A percentile compares a stretch with the other conserved stretches of the same genome.
phyloP scores from a whole-genome alignment of 1,140 invertebrate genomes.

The Platorchestia sp. region DNA sequence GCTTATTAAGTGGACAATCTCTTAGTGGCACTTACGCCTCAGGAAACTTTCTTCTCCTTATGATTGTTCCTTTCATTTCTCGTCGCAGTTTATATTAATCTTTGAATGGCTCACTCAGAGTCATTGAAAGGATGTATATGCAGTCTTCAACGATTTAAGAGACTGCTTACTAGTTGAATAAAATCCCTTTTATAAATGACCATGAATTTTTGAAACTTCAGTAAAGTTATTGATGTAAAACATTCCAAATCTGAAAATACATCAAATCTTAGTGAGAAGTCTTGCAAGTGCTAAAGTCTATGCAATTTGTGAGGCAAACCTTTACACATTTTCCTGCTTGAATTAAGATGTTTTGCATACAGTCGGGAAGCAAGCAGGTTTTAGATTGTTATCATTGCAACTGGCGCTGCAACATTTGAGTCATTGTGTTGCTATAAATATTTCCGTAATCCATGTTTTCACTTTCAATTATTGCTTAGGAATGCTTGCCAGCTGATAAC shows the following conservation, averaged over 20 bases:
- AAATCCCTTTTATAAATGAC: not conserved
- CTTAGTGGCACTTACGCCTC: not conserved
- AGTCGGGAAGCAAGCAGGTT: not conserved
- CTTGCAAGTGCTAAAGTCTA: not conserved
- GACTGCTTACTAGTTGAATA: not conserved
- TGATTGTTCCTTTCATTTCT: not conserved
- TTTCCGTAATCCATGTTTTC: no score
- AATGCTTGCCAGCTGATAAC: no score
- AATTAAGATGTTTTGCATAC: not conserved
- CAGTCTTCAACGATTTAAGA: not conserved
- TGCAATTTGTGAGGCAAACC: not conserved
- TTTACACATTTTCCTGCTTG: not conserved
- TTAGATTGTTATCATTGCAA: no score
- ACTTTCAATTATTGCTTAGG: no score
- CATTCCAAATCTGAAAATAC: not conserved
- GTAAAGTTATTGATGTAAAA: not conserved
- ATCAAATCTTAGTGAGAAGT: not conserved
- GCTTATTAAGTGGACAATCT: not conserved
- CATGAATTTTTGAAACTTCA: not conserved
- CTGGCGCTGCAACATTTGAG: no score
- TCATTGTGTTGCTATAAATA: no score
- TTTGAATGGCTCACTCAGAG: not conserved
- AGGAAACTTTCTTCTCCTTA: not conserved
- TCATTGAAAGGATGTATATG: not conserved
- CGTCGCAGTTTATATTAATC: not conserved